Evolutionary conservation across 2,113 vertebrate species (phyloP).

Genomic region (Papio anubis): DNA sequence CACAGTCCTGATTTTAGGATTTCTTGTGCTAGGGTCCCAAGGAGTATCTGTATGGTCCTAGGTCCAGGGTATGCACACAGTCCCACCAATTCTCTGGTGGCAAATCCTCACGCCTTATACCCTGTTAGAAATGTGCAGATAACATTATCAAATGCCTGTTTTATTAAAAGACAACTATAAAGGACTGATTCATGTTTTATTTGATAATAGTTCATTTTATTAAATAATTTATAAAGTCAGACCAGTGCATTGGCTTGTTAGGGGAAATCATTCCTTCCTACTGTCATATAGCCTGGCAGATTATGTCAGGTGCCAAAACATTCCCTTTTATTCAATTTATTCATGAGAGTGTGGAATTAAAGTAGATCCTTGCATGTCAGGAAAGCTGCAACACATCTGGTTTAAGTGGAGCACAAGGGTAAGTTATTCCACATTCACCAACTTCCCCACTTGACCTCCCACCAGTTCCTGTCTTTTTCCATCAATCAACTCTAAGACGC

Average conservation of each 20-base stretch:
- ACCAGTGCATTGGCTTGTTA: not conserved
- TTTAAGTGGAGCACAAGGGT: not conserved
- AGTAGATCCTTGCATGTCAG: not conserved
- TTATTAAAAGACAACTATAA: conserved; percentile 8
- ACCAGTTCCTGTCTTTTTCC: not conserved
- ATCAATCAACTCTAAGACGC: not conserved
- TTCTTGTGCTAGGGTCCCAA: not conserved
- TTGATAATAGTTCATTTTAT: conserved; percentile 63
- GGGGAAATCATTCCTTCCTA: not conserved
- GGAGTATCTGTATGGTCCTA: not conserved
- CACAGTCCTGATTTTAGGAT: not conserved
- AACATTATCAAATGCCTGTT: not conserved
- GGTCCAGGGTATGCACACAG: not conserved
- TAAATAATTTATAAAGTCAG: conserved; percentile 61
- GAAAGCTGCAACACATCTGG: not conserved
- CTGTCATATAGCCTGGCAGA: not conserved
- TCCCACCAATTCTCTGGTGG: not conserved
- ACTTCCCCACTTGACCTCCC: not conserved
- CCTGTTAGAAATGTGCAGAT: not conserved
- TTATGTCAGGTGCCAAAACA: not conserved
- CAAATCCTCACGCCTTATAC: not conserved
- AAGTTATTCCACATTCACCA: not conserved
- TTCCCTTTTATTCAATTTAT: not conserved
- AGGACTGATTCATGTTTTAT: not conserved
- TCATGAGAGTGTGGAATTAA: not conserved